Evolutionary conservation across 2,888 invertebrate genomes (phyloP), one percentile per base, ranked within the genome.

Genomic region (Rutpela maculata): DNA sequence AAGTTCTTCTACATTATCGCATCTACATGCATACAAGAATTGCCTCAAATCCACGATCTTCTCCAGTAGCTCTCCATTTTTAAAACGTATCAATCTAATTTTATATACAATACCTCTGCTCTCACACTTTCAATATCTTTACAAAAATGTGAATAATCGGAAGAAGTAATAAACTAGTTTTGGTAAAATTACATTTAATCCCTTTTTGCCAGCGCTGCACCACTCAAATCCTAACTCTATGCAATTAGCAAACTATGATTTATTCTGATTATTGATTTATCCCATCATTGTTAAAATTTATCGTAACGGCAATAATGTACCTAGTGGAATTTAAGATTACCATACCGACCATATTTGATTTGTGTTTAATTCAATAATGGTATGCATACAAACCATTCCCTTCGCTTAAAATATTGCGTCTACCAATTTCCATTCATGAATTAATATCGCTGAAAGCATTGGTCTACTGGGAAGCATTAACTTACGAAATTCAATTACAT

Each of bases 371-470:
- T 80, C 73, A 79, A 79, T 80, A 76, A 71, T 65, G 77, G 75
- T 75, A 77, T 78, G 77, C 76, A 75, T 68, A 57, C 55, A 70
- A 73, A 66, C 78, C 75, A 43, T 50, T 72, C 75, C 79, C 76
- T 71, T 74, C 70, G 77, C 76, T 81, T 78, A 70, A 75, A 76
- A 81, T 81, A 81, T 76, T 78, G 56, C 77, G 76, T 31, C 75
- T 79, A 78, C 78, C 79, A 79, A 78, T 81, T 78, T 75, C 73
- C 78, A 76, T 81, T 73, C 78, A 79, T 78, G 78, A 78, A 76
- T 83, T 83, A 82, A 83, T 83, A 82, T 80, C 71, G 78, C 65
- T 82, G 82, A 82, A 80, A 81, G 82, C 81, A 79, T 82, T 73
- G 76, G 76, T 74, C 76, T 78, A 77, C 59, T 60, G 75, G 77